Evolutionary conservation across 2,797 vertebrate species (phyloP), one percentile per base, ranked within the genome.

Genomic region (Melanotaenia trifasciata): DNA sequence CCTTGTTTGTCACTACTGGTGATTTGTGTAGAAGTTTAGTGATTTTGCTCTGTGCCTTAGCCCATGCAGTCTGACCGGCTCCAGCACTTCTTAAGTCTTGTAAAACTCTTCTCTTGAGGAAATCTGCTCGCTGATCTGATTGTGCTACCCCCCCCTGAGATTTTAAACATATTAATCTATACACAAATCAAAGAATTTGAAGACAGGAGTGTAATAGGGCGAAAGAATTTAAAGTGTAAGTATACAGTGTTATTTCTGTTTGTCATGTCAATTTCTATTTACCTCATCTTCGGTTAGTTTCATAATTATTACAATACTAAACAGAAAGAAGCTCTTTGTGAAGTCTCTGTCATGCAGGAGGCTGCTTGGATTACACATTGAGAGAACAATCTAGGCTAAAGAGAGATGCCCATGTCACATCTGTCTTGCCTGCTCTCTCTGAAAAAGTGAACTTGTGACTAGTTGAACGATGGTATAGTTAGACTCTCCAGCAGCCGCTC

Each of bases 1-100:
- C 74, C 35, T 78, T 69, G 33, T 66, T 60, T 78, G 69, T 69
- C 71, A 74, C 70, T 74, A 26, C 11, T 8, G 67, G 60, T 68
- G 78, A 84, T 70, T 80, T 81, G 74, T 67, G 61, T 76, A 76
- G 77, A 80, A 72, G 74, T 74, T 85, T 60, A 64, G 67, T 77
- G 65, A 64, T 79, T 88, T 84, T 86, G 87, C 84, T 89, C 85
- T 87, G 80, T 86, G 89, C 86, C 81, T 87, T 76, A 51, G 64
- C 63, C 50, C 62, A 5, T 70, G 69, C 77, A 72, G 58, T 76
- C 79, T 84, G 78, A 80, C 67, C 77, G 74, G 69, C 71, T 87
- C 78, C 70, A 64, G 77, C 13, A 18, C 67, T 57, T 70, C 38
- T 22, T 35, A 65, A 71, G 53, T 72, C 38, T 67, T 38, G 8